Base-by-base conservation (phyloP, 2,888 invertebrate species). In the Drosophila falleni region DNA sequence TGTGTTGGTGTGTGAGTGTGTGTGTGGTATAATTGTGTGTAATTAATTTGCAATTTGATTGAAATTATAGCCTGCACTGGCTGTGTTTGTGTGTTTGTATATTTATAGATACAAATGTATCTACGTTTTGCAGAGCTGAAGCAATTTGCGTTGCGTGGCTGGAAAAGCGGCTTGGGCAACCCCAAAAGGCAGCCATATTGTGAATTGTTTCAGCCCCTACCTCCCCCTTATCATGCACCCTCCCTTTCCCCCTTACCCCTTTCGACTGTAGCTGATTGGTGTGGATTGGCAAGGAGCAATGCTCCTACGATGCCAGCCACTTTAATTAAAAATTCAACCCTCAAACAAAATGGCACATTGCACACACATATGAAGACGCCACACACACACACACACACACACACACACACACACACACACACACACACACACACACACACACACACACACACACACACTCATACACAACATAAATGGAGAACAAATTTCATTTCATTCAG, bases 1-100 rank as follows among this genome's bases (percentile, higher is more conserved):
- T 65, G 56, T 63, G 29, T 51, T n/a, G 62, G 56, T 63, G 0
- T 23, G 46, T 55, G 62, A 55, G 62, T 49, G 61, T 53, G 46
- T 77, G 74, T 88, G 68, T 69, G 59, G 60, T 69, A 67, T 89
- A 84, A 84, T 84, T 84, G 89, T 81, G 81, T 84, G 89, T 81
- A 89, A 88, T 84, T 84, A 84, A 87, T 71, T 87, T 84, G 87
- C 89, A 81, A 87, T 85, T 89, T 87, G 87, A 89, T 85, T 85
- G 89, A 89, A 89, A 84, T 89, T 89, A 89, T 89, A 89, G 76
- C 65, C 64, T 69, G 41, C 62, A 80, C 66, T 49, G 23, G 49
- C 68, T 54, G 9, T 54, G 9, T 13, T 47, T 44, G 37, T 10
- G 16, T 39, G 11, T 58, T 37, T 50, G 8, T 41, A 16, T 35